These are phyloP conservation scores for Tetrapedia diversipes DNA, from an alignment of 2,888 invertebrate genomes.

Conservation along the genomic window DNA sequence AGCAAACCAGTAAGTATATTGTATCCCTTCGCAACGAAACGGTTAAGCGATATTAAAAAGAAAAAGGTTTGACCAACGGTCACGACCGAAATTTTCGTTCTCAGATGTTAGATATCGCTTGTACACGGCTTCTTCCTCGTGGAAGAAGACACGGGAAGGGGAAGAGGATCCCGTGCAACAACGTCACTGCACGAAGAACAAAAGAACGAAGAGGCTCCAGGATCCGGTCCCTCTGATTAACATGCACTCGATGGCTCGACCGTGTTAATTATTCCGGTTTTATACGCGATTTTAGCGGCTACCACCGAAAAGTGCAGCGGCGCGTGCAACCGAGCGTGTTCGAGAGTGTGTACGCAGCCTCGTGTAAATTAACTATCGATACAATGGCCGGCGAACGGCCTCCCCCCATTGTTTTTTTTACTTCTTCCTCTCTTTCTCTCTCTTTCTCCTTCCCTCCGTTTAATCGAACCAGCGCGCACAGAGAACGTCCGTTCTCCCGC, in stretches of 20 bases:
- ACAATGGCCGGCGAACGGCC: conserved; percentile 26
- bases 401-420: no score
- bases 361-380: conserved; percentile 54
- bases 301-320: conserved; percentile 56
- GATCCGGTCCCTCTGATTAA: conserved; percentile 35
- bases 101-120: conserved; percentile 26
- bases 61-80: conserved; percentile 24
- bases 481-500: not conserved
- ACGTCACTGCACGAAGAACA: conserved; percentile 4
- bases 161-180: not conserved
- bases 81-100: conserved; percentile 34
- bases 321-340: conserved; percentile 22
- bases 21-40: no score
- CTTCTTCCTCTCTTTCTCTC: conserved; percentile 17
- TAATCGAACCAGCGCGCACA: conserved; percentile 13
- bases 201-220: conserved; percentile 18
- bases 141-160: not conserved
- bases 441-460: conserved; percentile 6
- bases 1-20: no score
- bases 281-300: conserved; percentile 45
- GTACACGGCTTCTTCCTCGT: not conserved
- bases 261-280: conserved; percentile 57
- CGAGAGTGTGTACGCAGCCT: not conserved
- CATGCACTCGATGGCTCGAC: conserved; percentile 41
- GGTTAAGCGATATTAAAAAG: not conserved